Percentiles rank a stretch among this genome's conserved stretches.
These are phyloP conservation scores for Zoanthus solanderi DNA, from an alignment of 92 coral and sea anemone genomes.

Conservation along the genomic window DNA sequence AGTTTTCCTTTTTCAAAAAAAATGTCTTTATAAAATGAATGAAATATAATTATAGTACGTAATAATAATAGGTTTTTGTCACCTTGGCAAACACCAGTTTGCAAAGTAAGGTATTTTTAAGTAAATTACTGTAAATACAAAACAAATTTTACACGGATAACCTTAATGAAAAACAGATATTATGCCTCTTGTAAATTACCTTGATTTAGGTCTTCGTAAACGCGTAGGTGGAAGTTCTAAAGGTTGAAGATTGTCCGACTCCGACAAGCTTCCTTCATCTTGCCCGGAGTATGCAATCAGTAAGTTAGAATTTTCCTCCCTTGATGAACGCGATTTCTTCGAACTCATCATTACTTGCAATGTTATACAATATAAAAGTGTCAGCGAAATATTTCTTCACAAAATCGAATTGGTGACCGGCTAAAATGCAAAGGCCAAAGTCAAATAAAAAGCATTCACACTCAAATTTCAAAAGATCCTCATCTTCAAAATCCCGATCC, in stretches of 20 bases:
- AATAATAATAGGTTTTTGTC: not conserved
- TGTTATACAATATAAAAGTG: not conserved
- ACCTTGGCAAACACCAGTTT: constrained; percentile 25
- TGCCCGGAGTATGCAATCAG: constrained; percentile 77
- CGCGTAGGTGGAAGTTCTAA: constrained; percentile 91
- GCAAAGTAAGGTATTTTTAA: not conserved
- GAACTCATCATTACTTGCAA: constrained; percentile 53
- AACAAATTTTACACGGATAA: not conserved
- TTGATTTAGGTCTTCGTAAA: constrained; percentile 84
- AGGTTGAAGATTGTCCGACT: constrained; percentile 77
- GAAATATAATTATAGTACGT: too few species aligned
- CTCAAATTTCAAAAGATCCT: not conserved
- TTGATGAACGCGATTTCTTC: constrained; percentile 55
- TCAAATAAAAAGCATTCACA: not conserved
- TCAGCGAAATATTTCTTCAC: not conserved
- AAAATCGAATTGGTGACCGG: constrained; percentile 5
- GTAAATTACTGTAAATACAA: not conserved
- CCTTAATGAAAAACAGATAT: not conserved
- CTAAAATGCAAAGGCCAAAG: not conserved
- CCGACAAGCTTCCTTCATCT: constrained; percentile 72
- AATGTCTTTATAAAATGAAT: too few species aligned
- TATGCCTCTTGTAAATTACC: constrained; percentile 47
- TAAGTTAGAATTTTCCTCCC: constrained; percentile 68
- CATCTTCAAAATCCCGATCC: not conserved
- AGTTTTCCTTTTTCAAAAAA: too few species aligned